phyloP scores from a whole-genome alignment of 35 echinoderm and acorn worm species.

The Diadema setosum region DNA sequence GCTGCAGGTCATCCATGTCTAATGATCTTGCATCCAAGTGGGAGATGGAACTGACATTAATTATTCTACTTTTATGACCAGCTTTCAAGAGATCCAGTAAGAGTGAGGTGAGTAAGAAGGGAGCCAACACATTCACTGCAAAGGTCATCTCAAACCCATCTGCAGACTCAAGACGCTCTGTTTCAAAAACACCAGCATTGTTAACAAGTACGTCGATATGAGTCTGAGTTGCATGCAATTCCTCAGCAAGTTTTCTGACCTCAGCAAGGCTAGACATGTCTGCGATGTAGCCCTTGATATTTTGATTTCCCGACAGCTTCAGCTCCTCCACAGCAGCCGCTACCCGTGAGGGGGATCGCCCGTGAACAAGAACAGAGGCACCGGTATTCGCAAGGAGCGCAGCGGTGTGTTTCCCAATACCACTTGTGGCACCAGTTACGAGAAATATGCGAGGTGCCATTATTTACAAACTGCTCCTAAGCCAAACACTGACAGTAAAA shows the following conservation, averaged over 20 bases:
- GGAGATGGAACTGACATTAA: slow-evolving; percentile 88
- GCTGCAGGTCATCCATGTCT: slow-evolving; percentile 53
- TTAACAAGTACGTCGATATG: slow-evolving; percentile 86
- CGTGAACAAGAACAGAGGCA: slow-evolving; percentile 85
- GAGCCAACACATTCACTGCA: slow-evolving; percentile 88
- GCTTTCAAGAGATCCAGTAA: slow-evolving; percentile 74
- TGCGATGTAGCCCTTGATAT: slow-evolving; percentile 58
- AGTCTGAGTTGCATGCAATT: slow-evolving; percentile 49
- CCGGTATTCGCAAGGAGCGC: slow-evolving; percentile 67
- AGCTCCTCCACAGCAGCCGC: slow-evolving; percentile 52
- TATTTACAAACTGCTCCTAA: too few relatives aligned
- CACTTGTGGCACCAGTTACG: slow-evolving; percentile 94
- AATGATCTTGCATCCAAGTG: slow-evolving; percentile 45
- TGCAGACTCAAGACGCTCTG: slow-evolving; percentile 14
- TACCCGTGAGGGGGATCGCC: slow-evolving; percentile 37
- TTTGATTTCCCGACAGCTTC: slow-evolving; percentile 50
- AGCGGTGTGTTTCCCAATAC: slow-evolving; percentile 96
- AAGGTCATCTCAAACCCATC: slow-evolving; percentile 95
- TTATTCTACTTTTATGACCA: slow-evolving; percentile 50
- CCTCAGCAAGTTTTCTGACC: slow-evolving; percentile 63
- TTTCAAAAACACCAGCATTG: slow-evolving; percentile 82
- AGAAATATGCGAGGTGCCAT: slow-evolving; percentile 58
- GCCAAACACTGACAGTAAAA: too few relatives aligned
- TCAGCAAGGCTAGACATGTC: slow-evolving; percentile 62
- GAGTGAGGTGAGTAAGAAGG: slow-evolving; percentile 80